phyloP scores from a whole-genome alignment of 2,888 invertebrate genomes.

The Salticus scenicus region DNA sequence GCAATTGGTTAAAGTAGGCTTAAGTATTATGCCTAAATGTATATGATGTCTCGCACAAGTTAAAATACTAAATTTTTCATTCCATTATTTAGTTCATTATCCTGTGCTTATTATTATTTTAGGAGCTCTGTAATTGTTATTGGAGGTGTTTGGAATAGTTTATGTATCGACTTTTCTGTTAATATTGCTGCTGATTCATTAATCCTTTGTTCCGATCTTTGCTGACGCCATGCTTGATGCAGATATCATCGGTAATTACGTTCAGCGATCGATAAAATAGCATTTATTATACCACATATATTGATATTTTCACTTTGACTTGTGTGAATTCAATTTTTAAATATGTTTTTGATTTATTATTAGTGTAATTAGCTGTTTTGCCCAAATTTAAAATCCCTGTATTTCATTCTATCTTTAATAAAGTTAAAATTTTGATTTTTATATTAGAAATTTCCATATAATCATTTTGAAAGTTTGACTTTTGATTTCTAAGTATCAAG shows the following conservation, averaged over 20 bases:
- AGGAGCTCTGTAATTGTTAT: not conserved
- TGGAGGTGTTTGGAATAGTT: constrained; percentile 9
- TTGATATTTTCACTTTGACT: not conserved
- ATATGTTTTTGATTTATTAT: not conserved
- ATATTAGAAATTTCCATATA: too few relatives aligned
- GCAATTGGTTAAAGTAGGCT: constrained; percentile 43
- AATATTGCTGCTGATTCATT: constrained; percentile 17
- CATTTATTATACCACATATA: not conserved
- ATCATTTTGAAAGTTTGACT: too few relatives aligned
- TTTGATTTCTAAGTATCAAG: too few relatives aligned
- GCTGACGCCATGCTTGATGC: constrained; percentile 19
- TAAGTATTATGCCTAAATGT: constrained; percentile 51
- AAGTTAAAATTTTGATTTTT: too few relatives aligned
- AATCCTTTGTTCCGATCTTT: constrained; percentile 12
- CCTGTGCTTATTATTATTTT: not conserved
- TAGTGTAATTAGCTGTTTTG: not conserved
- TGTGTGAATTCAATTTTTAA: not conserved
- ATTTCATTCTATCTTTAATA: too few relatives aligned
- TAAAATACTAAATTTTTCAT: not conserved
- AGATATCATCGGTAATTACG: constrained; percentile 6
- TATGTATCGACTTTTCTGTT: constrained; percentile 9
- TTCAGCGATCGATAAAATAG: constrained; percentile 12
- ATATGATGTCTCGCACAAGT: not conserved
- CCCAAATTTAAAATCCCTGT: too few relatives aligned
- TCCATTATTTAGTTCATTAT: not conserved